phyloP scores from a whole-genome alignment of 23 tunicate genomes.

The Halocynthia aurantium region DNA sequence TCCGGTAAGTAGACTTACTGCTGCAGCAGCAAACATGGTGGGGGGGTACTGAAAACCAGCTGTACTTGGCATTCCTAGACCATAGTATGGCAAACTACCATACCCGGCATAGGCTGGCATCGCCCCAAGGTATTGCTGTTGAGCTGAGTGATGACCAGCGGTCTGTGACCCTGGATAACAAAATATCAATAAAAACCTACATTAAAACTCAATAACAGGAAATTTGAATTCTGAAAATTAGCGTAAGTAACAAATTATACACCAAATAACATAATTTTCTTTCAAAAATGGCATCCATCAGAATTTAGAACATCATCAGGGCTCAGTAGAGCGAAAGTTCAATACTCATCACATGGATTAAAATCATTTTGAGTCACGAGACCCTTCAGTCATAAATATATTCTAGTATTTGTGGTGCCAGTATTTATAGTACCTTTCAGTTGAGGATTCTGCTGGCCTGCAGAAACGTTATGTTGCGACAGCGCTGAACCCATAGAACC shows the following conservation, averaged over 20 bases:
- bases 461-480: conserved; percentile 58
- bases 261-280: too few relatives aligned
- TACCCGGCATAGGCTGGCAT: conserved; percentile 51
- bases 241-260: neutral
- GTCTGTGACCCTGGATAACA: neutral
- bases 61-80: conserved; percentile 44
- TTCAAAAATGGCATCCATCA: too few relatives aligned
- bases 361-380: too few relatives aligned
- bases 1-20: neutral
- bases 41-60: conserved; percentile 79
- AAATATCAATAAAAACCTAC: too few relatives aligned
- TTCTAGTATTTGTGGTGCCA: too few relatives aligned
- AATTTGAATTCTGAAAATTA: neutral
- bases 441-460: conserved; percentile 49
- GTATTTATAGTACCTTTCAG: conserved; percentile 39
- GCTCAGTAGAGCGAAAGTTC: conserved; percentile 48
- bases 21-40: conserved; percentile 76
- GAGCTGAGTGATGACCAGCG: conserved; percentile 10
- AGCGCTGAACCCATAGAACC: conserved; percentile 48
- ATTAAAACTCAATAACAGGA: neutral
- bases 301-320: conserved; percentile 2
- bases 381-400: too few relatives aligned
- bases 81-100: conserved; percentile 33
- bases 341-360: conserved; percentile 29
- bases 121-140: conserved; percentile 8